Evolutionary conservation across 2,888 invertebrate genomes (phyloP).

Genomic region (Drosophila putrida): DNA sequence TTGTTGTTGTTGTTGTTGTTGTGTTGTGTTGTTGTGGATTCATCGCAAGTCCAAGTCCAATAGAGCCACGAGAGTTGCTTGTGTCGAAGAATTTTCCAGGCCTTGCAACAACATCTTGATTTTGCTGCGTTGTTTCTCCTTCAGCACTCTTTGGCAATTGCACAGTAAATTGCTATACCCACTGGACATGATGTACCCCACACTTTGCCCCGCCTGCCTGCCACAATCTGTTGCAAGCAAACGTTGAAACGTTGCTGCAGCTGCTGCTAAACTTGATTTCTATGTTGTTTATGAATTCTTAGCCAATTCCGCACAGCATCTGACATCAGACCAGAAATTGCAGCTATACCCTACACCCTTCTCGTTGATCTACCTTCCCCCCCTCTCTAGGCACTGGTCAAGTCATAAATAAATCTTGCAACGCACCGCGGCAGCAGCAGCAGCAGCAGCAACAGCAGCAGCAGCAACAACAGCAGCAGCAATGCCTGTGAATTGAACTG

Average conservation of each 20-base stretch:
- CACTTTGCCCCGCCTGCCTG: neutral
- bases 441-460: constrained; percentile 19
- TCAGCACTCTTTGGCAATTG: constrained; percentile 32
- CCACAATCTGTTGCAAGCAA: constrained; percentile 9
- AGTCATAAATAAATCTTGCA: constrained; percentile 68
- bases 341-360: neutral
- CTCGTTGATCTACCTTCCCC: neutral
- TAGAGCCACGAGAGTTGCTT: constrained; percentile 15
- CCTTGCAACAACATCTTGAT: constrained; percentile 66
- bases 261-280: constrained; percentile 65
- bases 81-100: constrained; percentile 63
- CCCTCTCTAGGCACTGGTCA: constrained; percentile 63
- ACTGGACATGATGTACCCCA: constrained; percentile 24
- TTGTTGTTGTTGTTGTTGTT: too few species aligned
- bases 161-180: constrained; percentile 48
- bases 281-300: constrained; percentile 64
- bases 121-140: constrained; percentile 30
- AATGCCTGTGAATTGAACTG: constrained; percentile 54
- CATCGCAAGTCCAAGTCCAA: constrained; percentile 20
- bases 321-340: constrained; percentile 10
- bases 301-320: constrained; percentile 44
- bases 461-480: constrained; percentile 33
- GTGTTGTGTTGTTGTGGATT: neutral
- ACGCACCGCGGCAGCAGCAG: constrained; percentile 41
- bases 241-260: constrained; percentile 21